These are phyloP conservation scores for Amphimallon solstitiale DNA, from an alignment of 2,888 invertebrate genomes.

Conservation along the genomic window DNA sequence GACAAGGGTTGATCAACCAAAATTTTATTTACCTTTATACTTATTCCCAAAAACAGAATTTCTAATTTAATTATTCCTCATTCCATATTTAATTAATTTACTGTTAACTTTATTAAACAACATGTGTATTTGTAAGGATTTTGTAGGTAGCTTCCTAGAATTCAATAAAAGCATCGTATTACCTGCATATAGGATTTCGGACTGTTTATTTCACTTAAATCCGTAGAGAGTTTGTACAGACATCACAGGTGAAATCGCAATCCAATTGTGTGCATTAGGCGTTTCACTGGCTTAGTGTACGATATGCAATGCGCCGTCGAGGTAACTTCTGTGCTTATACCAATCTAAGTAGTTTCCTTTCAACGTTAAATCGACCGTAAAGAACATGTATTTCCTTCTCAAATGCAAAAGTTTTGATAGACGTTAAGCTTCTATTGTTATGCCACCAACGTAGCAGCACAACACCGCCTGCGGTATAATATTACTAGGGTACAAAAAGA, in stretches of 20 bases:
- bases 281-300: neutral
- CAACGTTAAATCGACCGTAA: conserved; percentile 1
- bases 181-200: too few species aligned
- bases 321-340: neutral
- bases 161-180: too few species aligned
- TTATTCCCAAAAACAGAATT: too few species aligned
- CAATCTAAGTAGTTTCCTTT: neutral
- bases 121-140: too few species aligned
- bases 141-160: too few species aligned
- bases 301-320: neutral
- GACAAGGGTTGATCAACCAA: too few species aligned
- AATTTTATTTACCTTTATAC: too few species aligned
- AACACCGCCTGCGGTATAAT: neutral
- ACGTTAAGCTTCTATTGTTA: conserved; percentile 2
- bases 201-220: too few species aligned
- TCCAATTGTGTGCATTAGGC: conserved; percentile 8
- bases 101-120: too few species aligned
- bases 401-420: neutral
- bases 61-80: too few species aligned
- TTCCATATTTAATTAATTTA: too few species aligned
- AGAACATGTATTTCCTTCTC: conserved; percentile 1
- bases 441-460: neutral
- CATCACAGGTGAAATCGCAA: neutral
- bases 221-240: neutral
- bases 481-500: neutral